A percentile compares a stretch with the other conserved stretches of the same genome.
Evolutionary conservation across 2,888 invertebrate species (phyloP).

Genomic region (Trimorus sp.): DNA sequence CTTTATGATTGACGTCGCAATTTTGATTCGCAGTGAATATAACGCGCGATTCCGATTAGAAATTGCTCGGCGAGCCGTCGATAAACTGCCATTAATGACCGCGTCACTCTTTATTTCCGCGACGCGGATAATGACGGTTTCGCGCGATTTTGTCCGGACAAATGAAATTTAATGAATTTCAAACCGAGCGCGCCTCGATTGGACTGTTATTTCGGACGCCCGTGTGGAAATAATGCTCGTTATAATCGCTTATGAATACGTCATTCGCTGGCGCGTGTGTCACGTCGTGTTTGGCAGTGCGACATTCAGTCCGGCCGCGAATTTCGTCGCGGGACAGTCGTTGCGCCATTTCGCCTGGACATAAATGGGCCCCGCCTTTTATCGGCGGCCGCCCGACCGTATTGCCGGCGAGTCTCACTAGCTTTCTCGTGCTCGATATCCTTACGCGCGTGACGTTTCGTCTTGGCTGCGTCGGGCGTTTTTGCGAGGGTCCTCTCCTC

Average conservation of each 20-base stretch:
- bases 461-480: too few species aligned
- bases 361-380: too few species aligned
- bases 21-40: slow-evolving; percentile 14
- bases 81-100: slow-evolving; percentile 25
- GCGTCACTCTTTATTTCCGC: slow-evolving; percentile 19
- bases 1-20: too few species aligned
- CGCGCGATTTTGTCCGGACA: slow-evolving; percentile 6
- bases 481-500: too few species aligned
- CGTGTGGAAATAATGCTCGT: slow-evolving; percentile 16
- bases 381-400: too few species aligned
- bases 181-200: slow-evolving; percentile 19
- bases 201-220: slow-evolving; percentile 17
- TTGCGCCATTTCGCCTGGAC: too few species aligned
- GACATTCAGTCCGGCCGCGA: too few species aligned
- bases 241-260: slow-evolving; percentile 16
- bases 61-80: not conserved
- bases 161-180: slow-evolving; percentile 33
- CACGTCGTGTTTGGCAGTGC: not conserved
- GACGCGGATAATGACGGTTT: not conserved
- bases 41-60: slow-evolving; percentile 6
- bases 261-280: not conserved
- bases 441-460: too few species aligned
- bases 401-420: too few species aligned
- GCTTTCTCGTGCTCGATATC: too few species aligned
- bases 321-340: too few species aligned